Evolutionary conservation across 2,888 invertebrate genomes (phyloP), one percentile per base, ranked within the genome.

Genomic region (Tetanocera ferruginea): DNA sequence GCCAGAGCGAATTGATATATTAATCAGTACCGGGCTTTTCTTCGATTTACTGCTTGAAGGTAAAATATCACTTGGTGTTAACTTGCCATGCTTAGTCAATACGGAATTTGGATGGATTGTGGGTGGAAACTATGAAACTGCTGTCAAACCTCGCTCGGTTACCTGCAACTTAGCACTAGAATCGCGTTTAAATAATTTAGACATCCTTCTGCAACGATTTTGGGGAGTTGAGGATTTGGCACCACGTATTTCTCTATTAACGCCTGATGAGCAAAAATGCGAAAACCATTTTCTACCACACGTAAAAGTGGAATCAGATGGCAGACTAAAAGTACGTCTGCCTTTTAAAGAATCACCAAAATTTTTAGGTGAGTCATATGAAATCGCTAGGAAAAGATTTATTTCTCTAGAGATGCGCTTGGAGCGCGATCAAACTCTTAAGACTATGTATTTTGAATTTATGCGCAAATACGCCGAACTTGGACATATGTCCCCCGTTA

Each of bases 201-300:
- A 76, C 17, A 34, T 66, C 5, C 17, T 70, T 2, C 37, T 76
- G 3, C 51, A 49, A 17, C 11, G 31, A 9, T 60, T 77, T 49
- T 77, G 77, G 77, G 66, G 72, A 9, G 77, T 72, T 28, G 5
- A 11, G 1, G 75, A 77, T 72, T 79, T 52, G 49, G 8, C 67
- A 1, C 8, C 71, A 34, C 72, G 77, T n/a, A 72, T 75, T 2
- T 34, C 66, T 14, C 62, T 77, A 6, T 62, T 71, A 37, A 9
- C 25, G 0, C 51, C 69, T 37, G 71, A 79, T 57, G 71, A 79
- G 55, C n/a, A 51, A 1, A 25, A 57, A 17, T 77, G 66, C 8
- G 75, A 76, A 43, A 2, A 5, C 1, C 77, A 77, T 72, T 79
- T 52, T 49, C 4, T 72, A 0, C 5, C 71, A 25, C 72, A 79